These are phyloP conservation scores for Mesochorus sp. DNA, from an alignment of 2,888 invertebrate genomes.

Conservation along the genomic window DNA sequence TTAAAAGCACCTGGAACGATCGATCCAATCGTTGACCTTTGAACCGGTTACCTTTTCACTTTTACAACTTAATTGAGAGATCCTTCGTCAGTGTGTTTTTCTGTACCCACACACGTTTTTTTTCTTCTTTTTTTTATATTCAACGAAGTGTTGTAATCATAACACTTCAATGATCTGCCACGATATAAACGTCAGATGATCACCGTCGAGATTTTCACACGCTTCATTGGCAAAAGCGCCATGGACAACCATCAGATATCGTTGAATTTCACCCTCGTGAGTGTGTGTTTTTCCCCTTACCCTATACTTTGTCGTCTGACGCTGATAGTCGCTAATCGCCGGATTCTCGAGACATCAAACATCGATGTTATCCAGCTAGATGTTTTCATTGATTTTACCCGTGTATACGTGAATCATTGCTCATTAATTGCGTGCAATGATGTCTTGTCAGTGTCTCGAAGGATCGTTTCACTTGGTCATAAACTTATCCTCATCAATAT, in stretches of 20 bases:
- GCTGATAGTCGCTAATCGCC: constrained; percentile 40
- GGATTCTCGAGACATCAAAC: constrained; percentile 28
- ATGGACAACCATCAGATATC: constrained; percentile 20
- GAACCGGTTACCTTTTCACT: constrained; percentile 12
- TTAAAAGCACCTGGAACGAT: constrained; percentile 34
- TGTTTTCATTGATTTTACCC: constrained; percentile 9
- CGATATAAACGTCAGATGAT: constrained; percentile 30
- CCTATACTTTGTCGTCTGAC: constrained; percentile 27
- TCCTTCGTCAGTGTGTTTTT: too few relatives aligned
- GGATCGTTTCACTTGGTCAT: constrained; percentile 10
- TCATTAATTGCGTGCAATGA: constrained; percentile 1
- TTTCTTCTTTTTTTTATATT: too few relatives aligned
- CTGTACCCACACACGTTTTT: constrained; percentile 1
- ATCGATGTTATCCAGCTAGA: constrained; percentile 30
- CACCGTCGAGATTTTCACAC: constrained; percentile 50
- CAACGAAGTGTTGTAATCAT: constrained; percentile 12
- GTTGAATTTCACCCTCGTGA: constrained; percentile 46
- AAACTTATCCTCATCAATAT: constrained; percentile 51
- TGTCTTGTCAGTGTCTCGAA: constrained; percentile 1
- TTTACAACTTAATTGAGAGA: too few relatives aligned
- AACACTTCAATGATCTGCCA: neutral
- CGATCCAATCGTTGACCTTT: too few relatives aligned
- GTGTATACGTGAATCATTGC: neutral
- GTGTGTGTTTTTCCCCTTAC: neutral
- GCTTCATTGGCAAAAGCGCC: constrained; percentile 55